Conservation (phyloP, 2,113 vertebrate genomes). For the Neogale vison region DNA sequence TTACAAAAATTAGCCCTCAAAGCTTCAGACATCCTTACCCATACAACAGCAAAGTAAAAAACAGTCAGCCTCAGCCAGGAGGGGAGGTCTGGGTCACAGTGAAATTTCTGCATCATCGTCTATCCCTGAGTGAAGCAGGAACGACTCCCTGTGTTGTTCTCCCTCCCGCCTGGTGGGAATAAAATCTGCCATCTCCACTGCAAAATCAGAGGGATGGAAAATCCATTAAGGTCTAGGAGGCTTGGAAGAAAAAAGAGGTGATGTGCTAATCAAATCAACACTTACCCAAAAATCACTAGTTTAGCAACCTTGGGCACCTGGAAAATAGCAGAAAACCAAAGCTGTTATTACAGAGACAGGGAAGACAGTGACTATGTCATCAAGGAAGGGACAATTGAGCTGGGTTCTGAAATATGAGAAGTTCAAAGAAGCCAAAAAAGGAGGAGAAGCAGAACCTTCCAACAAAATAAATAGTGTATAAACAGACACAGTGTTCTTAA, state of each 20-base stretch:
- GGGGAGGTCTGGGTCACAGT: not conserved
- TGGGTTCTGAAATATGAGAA: not conserved
- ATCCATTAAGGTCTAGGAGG: not conserved
- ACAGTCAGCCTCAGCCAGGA: not conserved
- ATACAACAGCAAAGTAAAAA: not conserved
- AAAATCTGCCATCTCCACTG: not conserved
- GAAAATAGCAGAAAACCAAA: not conserved
- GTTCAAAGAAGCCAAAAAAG: not conserved
- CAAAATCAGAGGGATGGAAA: not conserved
- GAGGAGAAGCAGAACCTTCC: not conserved
- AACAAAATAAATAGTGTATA: not conserved
- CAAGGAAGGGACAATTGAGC: not conserved
- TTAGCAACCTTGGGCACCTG: not conserved
- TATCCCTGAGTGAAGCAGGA: not conserved
- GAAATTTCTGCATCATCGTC: fast-evolving
- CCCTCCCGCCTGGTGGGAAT: not conserved
- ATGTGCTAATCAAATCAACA: not conserved
- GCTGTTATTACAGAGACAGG: not conserved
- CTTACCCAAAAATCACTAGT: not conserved
- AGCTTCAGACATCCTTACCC: not conserved
- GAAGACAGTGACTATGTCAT: not conserved
- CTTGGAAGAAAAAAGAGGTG: not conserved
- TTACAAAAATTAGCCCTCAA: not conserved
- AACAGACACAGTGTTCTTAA: fast-evolving
- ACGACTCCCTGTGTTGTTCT: not conserved